phyloP scores from a whole-genome alignment of 2,888 invertebrate species.

The Melipona bicolor region DNA sequence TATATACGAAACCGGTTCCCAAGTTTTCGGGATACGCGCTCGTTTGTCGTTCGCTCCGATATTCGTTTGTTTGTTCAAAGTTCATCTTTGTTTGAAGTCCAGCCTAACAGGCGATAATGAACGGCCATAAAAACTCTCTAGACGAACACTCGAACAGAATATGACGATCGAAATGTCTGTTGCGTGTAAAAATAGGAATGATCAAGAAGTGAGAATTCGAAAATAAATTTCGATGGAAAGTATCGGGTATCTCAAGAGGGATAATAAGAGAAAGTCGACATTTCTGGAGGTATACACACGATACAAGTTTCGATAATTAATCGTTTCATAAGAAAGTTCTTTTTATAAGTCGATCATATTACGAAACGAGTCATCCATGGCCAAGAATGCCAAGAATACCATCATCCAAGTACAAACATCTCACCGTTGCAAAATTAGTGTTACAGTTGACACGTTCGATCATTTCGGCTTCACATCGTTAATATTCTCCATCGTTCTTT shows the following conservation, averaged over 20 bases:
- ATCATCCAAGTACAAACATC: not conserved
- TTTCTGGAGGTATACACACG: not conserved
- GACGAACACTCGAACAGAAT: conserved; percentile 3
- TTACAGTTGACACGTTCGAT: too few species aligned
- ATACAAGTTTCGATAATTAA: conserved; percentile 5
- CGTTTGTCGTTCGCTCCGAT: not conserved
- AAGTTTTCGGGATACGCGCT: not conserved
- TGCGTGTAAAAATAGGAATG: not conserved
- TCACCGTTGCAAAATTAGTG: too few species aligned
- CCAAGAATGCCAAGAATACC: not conserved
- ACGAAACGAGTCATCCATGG: not conserved
- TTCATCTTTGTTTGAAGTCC: not conserved
- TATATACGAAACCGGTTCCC: not conserved
- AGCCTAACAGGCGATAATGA: not conserved
- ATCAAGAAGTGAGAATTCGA: not conserved
- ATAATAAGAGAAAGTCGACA: not conserved
- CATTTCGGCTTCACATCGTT: too few species aligned
- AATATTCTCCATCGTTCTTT: too few species aligned
- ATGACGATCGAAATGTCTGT: not conserved
- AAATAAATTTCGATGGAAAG: not conserved
- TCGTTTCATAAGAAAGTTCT: not conserved
- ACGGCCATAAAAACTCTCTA: not conserved
- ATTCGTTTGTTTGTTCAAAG: not conserved
- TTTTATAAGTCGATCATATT: not conserved
- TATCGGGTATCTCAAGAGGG: too few species aligned